phyloP scores from a whole-genome alignment of 2,113 vertebrate species.

The Silurus glanis region DNA sequence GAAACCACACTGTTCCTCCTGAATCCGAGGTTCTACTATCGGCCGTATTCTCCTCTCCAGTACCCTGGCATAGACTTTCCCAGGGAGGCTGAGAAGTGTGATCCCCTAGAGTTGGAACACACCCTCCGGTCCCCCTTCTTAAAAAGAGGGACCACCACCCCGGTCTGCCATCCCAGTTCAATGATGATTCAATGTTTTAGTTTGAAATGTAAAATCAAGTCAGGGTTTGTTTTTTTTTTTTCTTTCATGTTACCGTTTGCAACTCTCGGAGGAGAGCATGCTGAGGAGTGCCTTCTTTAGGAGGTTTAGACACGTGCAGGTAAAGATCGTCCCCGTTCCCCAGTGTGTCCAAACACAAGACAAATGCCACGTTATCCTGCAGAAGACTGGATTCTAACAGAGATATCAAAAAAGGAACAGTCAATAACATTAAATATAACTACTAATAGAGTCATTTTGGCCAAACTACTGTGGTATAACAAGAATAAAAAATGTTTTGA shows the following conservation, averaged over 20 bases:
- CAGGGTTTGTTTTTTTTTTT: neutral
- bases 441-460: neutral
- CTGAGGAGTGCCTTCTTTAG: slow-evolving; percentile 91
- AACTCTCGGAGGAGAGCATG: slow-evolving; percentile 86
- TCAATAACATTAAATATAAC: neutral
- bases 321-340: slow-evolving; percentile 84
- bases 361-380: slow-evolving; percentile 98
- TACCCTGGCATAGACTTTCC: too few species aligned
- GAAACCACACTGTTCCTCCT: too few species aligned
- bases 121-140: too few species aligned
- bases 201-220: too few species aligned
- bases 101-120: too few species aligned
- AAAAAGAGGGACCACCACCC: too few species aligned
- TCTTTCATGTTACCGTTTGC: slow-evolving; percentile 74
- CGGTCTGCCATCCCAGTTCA: too few species aligned
- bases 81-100: too few species aligned
- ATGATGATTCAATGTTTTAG: too few species aligned
- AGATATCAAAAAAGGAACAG: neutral
- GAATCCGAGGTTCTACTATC: too few species aligned
- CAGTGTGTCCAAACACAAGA: slow-evolving; percentile 93
- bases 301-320: slow-evolving; percentile 95
- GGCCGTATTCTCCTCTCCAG: too few species aligned
- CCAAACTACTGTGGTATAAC: neutral
- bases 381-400: slow-evolving; percentile 87
- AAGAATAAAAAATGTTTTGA: neutral